Conservation (phyloP, 2,113 vertebrate genomes). For the Scytalopus superciliaris region DNA sequence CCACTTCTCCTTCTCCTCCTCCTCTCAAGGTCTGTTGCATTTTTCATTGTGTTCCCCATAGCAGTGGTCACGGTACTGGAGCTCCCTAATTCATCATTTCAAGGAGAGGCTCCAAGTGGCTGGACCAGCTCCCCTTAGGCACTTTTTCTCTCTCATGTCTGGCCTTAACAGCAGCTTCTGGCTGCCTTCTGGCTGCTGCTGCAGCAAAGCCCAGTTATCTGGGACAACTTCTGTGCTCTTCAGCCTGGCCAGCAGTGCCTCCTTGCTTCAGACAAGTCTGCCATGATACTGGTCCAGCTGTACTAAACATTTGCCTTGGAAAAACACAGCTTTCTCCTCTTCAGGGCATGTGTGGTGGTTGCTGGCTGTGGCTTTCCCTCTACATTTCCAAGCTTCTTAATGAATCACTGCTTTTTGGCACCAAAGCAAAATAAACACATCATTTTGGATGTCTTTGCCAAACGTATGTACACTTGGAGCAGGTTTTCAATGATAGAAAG, state of each 20-base stretch:
- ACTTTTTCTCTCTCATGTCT: neutral
- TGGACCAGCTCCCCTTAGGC: neutral
- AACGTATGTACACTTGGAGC: neutral
- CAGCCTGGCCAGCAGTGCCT: neutral
- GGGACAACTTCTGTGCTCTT: neutral
- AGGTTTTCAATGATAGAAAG: constrained; percentile 14
- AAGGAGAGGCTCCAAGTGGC: neutral
- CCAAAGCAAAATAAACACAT: constrained; percentile 42
- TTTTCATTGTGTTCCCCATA: neutral
- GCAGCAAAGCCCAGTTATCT: neutral
- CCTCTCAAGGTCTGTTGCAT: neutral
- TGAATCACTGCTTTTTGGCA: constrained; percentile 59
- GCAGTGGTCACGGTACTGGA: rapidly evolving
- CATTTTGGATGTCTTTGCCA: constrained; percentile 25
- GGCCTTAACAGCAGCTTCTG: neutral
- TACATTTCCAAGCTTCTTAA: constrained; percentile 19
- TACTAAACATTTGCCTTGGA: neutral
- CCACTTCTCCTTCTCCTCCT: neutral
- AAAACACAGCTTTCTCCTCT: constrained; percentile 24
- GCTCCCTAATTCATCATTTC: neutral
- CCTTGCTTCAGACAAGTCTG: neutral
- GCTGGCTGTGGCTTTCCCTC: constrained; percentile 2
- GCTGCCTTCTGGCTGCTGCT: neutral
- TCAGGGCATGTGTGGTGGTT: neutral
- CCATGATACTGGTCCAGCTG: neutral